Base-by-base conservation (phyloP, 2,888 invertebrate genomes). In the Xestia rhomboidea region DNA sequence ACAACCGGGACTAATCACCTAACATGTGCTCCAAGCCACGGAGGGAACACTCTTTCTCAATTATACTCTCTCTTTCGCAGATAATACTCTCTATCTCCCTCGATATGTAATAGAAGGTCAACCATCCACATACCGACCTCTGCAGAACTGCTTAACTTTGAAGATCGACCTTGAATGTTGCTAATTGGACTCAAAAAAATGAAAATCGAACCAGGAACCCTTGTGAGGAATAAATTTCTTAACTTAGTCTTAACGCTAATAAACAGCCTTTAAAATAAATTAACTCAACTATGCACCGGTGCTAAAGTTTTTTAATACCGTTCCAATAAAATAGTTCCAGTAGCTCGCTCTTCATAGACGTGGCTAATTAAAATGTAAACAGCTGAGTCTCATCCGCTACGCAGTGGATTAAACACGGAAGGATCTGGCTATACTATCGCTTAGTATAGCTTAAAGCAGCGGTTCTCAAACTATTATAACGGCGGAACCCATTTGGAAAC, bases 301-400 rank as follows among this genome's bases (percentile, higher is more conserved):
- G 38, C 11, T 46, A 72, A 62, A n/a, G 51, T 66, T 41, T 7
- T 77, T 34, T 41, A 62, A 67, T 62, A 24, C 18, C 13, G 21
- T 51, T 51, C 8, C 51, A 41, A 70, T 67, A 68, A 71, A 81
- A 68, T 51, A 84, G 67, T 70, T 84, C 18, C 18, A 30, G 46
- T 66, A 51, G 21, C 11, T 41, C n/a, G 27, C 38, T 70, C 71
- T 57, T 71, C 63, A 62, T 68, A 72, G 68, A 74, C 11, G 62
- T n/a, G 7, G 44, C 71, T 85, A 87, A 85, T 85, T 85, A 87
- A 82, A 84, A 87, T 76, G 82, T 67, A 77, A 84, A 78, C 82
- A 81, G 73, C 76, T 81, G 78, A 6, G 73, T 41, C 41, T 74
- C n/a, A 63, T 63, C 34, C 30, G 24, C 21, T 57, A 38, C 38